Conservation (phyloP, 2,888 invertebrate genomes). For the Noctua janthe region DNA sequence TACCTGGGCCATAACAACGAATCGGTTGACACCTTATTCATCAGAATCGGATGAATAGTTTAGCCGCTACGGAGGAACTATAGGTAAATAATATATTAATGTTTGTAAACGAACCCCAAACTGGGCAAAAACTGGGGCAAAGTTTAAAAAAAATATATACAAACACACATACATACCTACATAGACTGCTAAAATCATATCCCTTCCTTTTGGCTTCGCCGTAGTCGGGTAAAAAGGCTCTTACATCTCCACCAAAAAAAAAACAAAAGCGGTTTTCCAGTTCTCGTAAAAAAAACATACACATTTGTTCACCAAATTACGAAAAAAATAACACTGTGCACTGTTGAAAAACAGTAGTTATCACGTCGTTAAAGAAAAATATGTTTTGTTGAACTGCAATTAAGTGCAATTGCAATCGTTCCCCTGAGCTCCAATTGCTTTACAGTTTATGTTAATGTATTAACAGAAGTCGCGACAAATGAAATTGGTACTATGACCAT, state of each 20-base stretch:
- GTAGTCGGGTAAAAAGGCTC: neutral
- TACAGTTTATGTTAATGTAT: constrained; percentile 18
- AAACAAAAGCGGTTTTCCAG: neutral
- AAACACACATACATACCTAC: too few relatives aligned
- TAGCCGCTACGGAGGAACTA: too few relatives aligned
- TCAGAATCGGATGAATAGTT: too few relatives aligned
- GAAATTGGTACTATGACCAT: neutral
- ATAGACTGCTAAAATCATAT: too few relatives aligned
- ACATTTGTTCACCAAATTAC: constrained; percentile 11
- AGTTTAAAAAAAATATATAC: too few relatives aligned
- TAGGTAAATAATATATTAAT: too few relatives aligned
- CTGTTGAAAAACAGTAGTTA: constrained; percentile 44
- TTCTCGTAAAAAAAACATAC: neutral
- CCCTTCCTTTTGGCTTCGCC: too few relatives aligned
- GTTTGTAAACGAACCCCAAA: too few relatives aligned
- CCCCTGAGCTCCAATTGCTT: constrained; percentile 36
- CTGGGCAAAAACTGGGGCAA: too few relatives aligned
- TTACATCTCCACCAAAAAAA: neutral
- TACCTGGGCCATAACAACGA: too few relatives aligned
- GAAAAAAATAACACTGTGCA: constrained; percentile 16
- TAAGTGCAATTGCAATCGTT: constrained; percentile 52
- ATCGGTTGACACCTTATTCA: too few relatives aligned
- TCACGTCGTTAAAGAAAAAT: constrained; percentile 56
- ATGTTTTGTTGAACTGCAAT: constrained; percentile 49
- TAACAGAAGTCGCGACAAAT: constrained; percentile 16